phyloP scores from a whole-genome alignment of 2,888 invertebrate genomes.

The Gastracanthus pulcherrimus region DNA sequence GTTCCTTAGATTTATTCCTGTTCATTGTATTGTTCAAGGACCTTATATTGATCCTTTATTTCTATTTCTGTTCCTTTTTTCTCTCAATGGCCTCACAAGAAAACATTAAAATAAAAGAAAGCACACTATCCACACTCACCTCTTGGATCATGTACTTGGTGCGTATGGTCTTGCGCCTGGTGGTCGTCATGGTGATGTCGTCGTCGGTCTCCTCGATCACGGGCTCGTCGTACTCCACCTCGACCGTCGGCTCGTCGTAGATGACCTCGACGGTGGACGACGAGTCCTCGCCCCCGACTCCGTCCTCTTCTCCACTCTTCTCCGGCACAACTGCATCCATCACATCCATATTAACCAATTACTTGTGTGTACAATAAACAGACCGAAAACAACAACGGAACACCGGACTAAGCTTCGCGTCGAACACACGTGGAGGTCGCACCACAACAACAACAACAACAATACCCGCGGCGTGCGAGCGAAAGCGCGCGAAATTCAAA shows the following conservation, averaged over 20 bases:
- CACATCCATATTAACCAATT: constrained; percentile 68
- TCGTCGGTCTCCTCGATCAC: constrained; percentile 75
- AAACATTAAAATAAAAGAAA: not conserved
- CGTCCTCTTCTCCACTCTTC: constrained; percentile 55
- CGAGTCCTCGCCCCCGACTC: constrained; percentile 56
- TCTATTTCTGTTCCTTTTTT: not conserved
- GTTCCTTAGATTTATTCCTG: not conserved
- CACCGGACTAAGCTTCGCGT: too few relatives aligned
- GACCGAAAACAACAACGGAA: not conserved
- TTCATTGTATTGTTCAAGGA: not conserved
- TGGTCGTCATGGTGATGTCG: constrained; percentile 76
- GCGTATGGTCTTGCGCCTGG: constrained; percentile 73
- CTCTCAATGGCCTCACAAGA: not conserved
- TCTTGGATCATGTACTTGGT: constrained; percentile 76
- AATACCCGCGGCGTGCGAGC: too few relatives aligned
- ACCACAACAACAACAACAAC: too few relatives aligned
- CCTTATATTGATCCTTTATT: not conserved
- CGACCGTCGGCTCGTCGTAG: constrained; percentile 64
- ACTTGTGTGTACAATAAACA: not conserved
- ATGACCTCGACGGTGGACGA: constrained; percentile 59
- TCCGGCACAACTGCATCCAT: constrained; percentile 71
- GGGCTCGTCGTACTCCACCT: constrained; percentile 66
- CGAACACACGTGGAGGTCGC: too few relatives aligned
- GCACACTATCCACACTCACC: constrained; percentile 63
- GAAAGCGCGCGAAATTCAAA: too few relatives aligned